phyloP scores from a whole-genome alignment of 2,888 invertebrate genomes.

The Calliphora vomitoria region DNA sequence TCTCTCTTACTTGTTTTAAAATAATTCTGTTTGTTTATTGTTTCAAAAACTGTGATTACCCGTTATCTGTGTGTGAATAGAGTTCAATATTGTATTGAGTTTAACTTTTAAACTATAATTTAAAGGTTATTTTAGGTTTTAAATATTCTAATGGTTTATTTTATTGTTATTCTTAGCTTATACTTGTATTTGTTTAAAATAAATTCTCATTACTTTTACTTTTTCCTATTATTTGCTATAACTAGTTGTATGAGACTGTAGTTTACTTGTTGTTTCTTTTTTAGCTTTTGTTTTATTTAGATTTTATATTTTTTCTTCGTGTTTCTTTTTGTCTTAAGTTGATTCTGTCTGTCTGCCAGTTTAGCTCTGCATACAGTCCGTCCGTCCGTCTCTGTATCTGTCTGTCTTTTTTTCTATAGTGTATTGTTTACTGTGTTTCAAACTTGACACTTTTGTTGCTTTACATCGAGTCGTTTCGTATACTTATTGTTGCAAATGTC shows the following conservation, averaged over 20 bases:
- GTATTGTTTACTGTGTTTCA: slow-evolving; percentile 54
- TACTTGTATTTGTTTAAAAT: neutral
- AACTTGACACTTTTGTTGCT: slow-evolving; percentile 47
- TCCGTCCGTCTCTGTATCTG: neutral
- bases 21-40: no score
- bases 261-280: slow-evolving; percentile 9
- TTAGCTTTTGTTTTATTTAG: slow-evolving; percentile 6
- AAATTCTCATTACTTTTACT: slow-evolving; percentile 21
- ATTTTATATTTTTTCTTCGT: slow-evolving; percentile 6
- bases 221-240: slow-evolving; percentile 1
- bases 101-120: no score
- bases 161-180: neutral
- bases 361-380: neutral
- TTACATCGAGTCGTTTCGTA: slow-evolving; percentile 34
- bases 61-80: no score
- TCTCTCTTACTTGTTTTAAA: no score
- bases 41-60: no score
- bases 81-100: no score
- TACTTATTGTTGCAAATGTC: slow-evolving; percentile 60
- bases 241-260: neutral
- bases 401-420: neutral
- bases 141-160: no score
- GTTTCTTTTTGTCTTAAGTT: slow-evolving; percentile 14
- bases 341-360: neutral
- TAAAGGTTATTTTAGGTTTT: neutral